Evolutionary conservation across 1,140 invertebrate genomes (phyloP), one percentile per base, ranked within the genome.

Genomic region (Bombus superbus): DNA sequence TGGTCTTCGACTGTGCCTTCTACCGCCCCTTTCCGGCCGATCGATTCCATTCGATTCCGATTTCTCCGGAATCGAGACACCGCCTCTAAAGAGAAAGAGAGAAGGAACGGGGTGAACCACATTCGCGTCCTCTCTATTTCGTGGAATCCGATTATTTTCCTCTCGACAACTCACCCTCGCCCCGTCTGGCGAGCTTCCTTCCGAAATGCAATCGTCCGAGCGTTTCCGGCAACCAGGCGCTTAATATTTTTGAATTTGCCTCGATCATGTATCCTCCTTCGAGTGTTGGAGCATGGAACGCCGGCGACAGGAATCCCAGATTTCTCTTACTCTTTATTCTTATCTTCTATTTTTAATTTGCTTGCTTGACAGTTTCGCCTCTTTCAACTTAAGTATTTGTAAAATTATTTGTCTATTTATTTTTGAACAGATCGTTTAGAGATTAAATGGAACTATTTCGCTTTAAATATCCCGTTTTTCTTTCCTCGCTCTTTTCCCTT

Each of bases 61-160:
- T 77, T 90, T 64, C 81, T 85, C 72, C 32, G 53, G 75, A 80
- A 87, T 85, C 85, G 83, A 64, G 85, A 77, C 81, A 75, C 84
- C 15, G 13, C 13, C 77, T 11, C 25, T 13, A 6, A 28, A 28
- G 35, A 77, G 38, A 78, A 3, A 22, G 11, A 25, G 69, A 15
- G 28, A 8, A 1, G 35, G 6, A 18, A 8, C 42, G 4, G 38
- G 15, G 15, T 3, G 42, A 73, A 73, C 71, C 71, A 8, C 71
- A 32, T 47, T 18, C 47, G 5, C 13, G 10, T n/a, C 62, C 81
- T 79, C 85, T 42, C 53, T 62, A 42, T 90, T 88, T 79, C 83
- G 80, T 64, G 64, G 75, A 90, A 90, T 90, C 88, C 89, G 88
- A 90, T 90, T 90, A 88, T 90, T 90, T 90, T 90, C 89, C 83